Conservation (phyloP, 2,113 vertebrate genomes). For the Spheniscus mendiculus region DNA sequence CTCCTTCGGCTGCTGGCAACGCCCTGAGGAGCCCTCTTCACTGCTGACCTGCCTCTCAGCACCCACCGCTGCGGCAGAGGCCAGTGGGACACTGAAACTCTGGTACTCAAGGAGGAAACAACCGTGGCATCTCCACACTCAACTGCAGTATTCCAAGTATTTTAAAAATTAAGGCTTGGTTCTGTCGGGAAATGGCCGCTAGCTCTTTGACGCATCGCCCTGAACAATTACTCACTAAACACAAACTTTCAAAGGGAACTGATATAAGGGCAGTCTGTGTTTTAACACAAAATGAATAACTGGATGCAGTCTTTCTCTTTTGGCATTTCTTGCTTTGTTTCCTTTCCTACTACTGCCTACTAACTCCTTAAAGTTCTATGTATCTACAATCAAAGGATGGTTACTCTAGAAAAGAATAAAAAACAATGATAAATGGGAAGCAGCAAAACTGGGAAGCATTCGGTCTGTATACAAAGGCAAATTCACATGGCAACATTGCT, state of each 20-base stretch:
- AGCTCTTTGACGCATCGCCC: background rate
- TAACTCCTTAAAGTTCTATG: background rate
- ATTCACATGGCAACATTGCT: background rate
- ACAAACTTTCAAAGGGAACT: background rate
- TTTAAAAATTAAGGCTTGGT: constrained; percentile 55
- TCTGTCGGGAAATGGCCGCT: background rate
- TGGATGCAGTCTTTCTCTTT: background rate
- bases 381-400: background rate
- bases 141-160: constrained; percentile 36
- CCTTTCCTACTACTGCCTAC: background rate
- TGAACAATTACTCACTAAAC: background rate
- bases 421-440: background rate
- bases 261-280: background rate
- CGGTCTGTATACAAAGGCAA: background rate
- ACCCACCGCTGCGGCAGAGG: fast-evolving
- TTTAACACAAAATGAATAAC: background rate
- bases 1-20: background rate
- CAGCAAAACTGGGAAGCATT: background rate
- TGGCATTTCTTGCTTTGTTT: background rate
- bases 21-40: background rate
- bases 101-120: background rate
- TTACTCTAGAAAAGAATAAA: background rate
- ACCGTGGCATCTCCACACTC: background rate
- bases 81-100: background rate
- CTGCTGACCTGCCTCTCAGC: background rate